phyloP scores from a whole-genome alignment of 2,888 invertebrate species.

The Caenorhabditis sp. region DNA sequence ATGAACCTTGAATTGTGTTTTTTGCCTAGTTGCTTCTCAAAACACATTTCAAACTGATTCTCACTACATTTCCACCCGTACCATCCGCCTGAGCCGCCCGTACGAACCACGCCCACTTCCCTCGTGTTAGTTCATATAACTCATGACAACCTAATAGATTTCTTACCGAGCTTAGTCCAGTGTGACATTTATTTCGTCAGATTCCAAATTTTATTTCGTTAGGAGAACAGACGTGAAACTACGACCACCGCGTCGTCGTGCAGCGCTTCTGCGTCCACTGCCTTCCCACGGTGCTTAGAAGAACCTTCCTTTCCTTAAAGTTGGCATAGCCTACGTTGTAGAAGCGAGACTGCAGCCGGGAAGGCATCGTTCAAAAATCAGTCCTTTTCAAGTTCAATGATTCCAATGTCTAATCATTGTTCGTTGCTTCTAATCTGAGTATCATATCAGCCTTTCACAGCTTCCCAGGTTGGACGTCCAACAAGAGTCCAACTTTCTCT shows the following conservation, averaged over 20 bases:
- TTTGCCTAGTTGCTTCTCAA: constrained; percentile 3
- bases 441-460: not conserved
- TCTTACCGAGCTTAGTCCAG: not conserved
- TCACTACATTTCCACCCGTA: constrained; percentile 31
- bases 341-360: not conserved
- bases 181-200: constrained; percentile 16
- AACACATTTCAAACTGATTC: constrained; percentile 29
- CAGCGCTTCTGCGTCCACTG: not conserved
- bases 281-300: not conserved
- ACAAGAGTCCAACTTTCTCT: not conserved
- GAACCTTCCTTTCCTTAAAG: constrained; percentile 2
- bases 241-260: not conserved
- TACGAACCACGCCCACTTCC: not conserved
- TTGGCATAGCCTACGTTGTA: not conserved
- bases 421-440: not conserved
- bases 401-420: not conserved
- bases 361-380: not conserved
- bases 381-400: not conserved
- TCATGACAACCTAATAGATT: constrained; percentile 4
- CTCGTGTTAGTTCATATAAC: not conserved
- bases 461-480: not conserved
- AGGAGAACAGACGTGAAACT: not conserved
- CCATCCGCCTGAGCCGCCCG: not conserved
- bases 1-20: not conserved
- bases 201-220: not conserved